phyloP scores from a whole-genome alignment of 2,113 vertebrate genomes.

The Stercorarius parasiticus region DNA sequence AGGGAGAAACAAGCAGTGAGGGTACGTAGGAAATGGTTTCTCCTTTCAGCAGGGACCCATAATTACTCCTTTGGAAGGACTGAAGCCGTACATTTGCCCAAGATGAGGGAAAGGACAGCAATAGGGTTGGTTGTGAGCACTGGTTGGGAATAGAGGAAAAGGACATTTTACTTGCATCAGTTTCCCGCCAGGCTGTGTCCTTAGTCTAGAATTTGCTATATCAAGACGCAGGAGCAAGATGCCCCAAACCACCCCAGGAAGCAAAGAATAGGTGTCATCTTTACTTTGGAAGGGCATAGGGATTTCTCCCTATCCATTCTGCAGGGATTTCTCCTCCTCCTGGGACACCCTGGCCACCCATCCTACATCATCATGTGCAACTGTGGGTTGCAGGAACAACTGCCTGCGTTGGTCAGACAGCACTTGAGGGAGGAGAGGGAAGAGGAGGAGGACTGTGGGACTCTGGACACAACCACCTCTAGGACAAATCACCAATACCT shows the following conservation, averaged over 20 bases:
- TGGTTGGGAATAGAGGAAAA: neutral
- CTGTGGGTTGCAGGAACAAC: neutral
- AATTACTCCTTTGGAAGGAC: neutral
- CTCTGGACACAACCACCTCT: neutral
- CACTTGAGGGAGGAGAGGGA: neutral
- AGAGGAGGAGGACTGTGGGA: neutral
- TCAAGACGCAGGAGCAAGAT: neutral
- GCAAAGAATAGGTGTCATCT: neutral
- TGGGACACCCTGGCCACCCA: neutral
- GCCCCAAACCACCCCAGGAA: neutral
- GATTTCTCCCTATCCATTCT: neutral
- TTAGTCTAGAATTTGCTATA: neutral
- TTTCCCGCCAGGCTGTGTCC: neutral
- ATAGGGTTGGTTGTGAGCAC: accelerated
- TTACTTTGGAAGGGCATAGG: neutral
- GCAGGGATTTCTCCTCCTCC: neutral
- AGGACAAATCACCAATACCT: neutral
- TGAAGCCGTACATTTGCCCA: neutral
- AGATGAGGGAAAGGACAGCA: neutral
- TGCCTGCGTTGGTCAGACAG: neutral
- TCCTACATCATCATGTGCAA: neutral
- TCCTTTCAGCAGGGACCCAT: neutral
- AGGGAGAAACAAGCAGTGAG: neutral
- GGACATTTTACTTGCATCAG: neutral
- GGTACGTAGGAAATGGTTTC: neutral